phyloP scores from a whole-genome alignment of 2,113 vertebrate species.

The Anhinga anhinga region DNA sequence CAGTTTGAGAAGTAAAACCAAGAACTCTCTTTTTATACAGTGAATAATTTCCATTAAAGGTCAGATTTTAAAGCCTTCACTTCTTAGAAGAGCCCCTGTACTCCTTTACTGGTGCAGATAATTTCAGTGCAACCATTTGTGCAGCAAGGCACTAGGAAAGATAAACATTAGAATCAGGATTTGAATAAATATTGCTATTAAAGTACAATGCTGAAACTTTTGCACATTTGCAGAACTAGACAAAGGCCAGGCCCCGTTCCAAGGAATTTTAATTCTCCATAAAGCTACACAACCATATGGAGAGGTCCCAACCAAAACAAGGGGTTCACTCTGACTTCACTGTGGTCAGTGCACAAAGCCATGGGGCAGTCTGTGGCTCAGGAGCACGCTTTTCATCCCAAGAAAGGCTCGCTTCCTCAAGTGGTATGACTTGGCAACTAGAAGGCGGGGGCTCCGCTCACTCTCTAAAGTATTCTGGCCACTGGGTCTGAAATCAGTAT shows the following conservation, averaged over 20 bases:
- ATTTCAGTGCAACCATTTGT: not conserved
- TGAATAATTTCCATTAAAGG: not conserved
- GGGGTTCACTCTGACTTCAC: not conserved
- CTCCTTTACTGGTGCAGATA: not conserved
- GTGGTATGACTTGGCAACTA: not conserved
- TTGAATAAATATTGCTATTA: slow-evolving; percentile 46
- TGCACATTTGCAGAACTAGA: slow-evolving; percentile 8
- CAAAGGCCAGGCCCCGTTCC: slow-evolving; percentile 4
- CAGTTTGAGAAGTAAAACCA: not conserved
- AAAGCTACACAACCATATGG: not conserved
- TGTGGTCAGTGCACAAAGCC: not conserved
- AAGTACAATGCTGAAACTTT: slow-evolving; percentile 30
- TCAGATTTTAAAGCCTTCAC: not conserved
- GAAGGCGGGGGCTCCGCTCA: not conserved
- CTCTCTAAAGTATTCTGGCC: not conserved
- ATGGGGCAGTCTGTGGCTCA: not conserved
- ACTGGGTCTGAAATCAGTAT: not conserved
- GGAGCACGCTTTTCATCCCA: rapidly evolving
- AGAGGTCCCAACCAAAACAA: not conserved
- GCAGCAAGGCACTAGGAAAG: not conserved
- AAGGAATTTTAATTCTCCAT: slow-evolving; percentile 11
- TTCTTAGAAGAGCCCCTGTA: not conserved
- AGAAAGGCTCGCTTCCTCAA: not conserved
- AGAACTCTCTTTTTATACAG: not conserved
- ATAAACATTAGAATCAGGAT: slow-evolving; percentile 13